phyloP scores from a whole-genome alignment of 1,140 invertebrate genomes.

The Cepaea nemoralis region DNA sequence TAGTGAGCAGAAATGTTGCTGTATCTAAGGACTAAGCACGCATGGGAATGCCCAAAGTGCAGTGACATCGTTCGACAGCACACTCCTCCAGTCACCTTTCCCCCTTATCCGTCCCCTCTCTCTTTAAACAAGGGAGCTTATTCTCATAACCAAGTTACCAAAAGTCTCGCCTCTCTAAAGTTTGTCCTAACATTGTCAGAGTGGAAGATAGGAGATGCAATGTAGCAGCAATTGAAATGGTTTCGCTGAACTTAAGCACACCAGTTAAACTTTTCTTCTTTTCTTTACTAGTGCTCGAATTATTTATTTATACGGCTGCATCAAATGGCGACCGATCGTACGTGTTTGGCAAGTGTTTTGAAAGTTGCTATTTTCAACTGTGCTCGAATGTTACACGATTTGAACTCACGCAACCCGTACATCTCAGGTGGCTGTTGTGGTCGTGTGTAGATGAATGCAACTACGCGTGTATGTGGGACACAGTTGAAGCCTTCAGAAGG shows the following conservation, averaged over 20 bases:
- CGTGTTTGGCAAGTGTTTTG: conserved; percentile 60
- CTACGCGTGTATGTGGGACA: conserved; percentile 94
- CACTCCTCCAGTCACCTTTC: too few relatives aligned
- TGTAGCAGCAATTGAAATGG: neutral
- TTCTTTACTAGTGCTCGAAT: neutral
- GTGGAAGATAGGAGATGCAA: neutral
- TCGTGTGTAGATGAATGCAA: conserved; percentile 70
- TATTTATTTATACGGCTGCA: conserved; percentile 18
- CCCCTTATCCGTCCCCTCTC: too few relatives aligned
- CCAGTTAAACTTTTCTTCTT: neutral
- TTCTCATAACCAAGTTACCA: too few relatives aligned
- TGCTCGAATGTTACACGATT: conserved; percentile 48
- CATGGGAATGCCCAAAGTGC: too few relatives aligned
- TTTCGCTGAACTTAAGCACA: neutral
- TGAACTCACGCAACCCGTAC: conserved; percentile 51
- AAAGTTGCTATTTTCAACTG: conserved; percentile 49
- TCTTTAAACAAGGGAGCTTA: too few relatives aligned
- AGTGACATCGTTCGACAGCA: too few relatives aligned
- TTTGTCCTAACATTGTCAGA: too few relatives aligned
- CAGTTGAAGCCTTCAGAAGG: conserved; percentile 82
- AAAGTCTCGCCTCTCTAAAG: too few relatives aligned
- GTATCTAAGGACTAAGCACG: too few relatives aligned
- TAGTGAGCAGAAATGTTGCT: too few relatives aligned
- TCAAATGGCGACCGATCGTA: conserved; percentile 62
- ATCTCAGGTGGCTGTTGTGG: conserved; percentile 61